Conservation (phyloP, 2,113 vertebrate species). For the Calidris pugnax region DNA sequence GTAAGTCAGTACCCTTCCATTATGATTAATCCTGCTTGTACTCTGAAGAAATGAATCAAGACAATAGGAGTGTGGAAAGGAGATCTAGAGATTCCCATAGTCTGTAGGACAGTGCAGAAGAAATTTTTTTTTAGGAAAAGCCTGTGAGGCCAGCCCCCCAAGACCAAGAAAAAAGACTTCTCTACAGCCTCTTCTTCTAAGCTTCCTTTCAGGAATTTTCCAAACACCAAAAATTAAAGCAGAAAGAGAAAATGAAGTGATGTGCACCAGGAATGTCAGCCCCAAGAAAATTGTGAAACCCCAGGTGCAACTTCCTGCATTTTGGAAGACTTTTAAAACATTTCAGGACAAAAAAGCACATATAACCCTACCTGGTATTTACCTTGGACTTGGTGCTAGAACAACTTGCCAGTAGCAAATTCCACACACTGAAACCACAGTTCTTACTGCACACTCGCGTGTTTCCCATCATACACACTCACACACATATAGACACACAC, state of each 20-base stretch:
- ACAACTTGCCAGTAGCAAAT: conserved; percentile 74
- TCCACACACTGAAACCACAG: conserved; percentile 64
- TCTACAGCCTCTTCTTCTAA: not conserved
- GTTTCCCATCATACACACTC: conserved; percentile 62
- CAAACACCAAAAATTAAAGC: not conserved
- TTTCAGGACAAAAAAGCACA: conserved; percentile 62
- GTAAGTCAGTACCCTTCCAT: not conserved
- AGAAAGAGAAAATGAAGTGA: not conserved
- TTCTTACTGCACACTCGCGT: conserved; percentile 14
- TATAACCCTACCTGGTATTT: conserved; percentile 58
- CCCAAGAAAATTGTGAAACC: conserved; percentile 37
- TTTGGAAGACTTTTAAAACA: conserved; percentile 48
- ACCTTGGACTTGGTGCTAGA: conserved; percentile 57
- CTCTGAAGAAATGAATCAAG: not conserved
- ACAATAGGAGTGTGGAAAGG: not conserved
- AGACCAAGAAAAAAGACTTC: not conserved
- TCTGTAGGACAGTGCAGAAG: not conserved
- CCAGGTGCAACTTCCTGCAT: conserved; percentile 58
- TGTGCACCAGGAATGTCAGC: not conserved
- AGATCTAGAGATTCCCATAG: not conserved
- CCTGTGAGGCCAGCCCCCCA: not conserved
- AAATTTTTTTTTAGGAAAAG: not conserved
- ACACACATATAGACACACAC: conserved; percentile 35
- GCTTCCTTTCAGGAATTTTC: not conserved
- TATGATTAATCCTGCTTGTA: not conserved